Percentiles rank a stretch among this genome's conserved stretches.
Conservation (phyloP, 2,888 invertebrate species). For the Hermaeophaga mercurialis region DNA sequence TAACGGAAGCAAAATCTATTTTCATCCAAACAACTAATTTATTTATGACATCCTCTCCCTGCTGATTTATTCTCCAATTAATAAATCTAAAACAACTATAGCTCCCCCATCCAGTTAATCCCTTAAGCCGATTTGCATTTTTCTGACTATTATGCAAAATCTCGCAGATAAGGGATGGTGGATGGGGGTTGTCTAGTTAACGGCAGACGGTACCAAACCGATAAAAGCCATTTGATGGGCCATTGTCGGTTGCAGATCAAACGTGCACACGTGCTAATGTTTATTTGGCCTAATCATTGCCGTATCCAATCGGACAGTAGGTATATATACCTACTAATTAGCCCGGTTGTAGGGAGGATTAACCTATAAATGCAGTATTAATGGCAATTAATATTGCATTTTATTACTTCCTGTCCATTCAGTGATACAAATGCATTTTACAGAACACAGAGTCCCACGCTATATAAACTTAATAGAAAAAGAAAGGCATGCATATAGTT, state of each 20-base stretch:
- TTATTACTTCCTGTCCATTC: no score
- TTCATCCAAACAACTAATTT: constrained; percentile 21
- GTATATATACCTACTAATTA: no score
- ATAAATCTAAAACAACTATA: constrained; percentile 32
- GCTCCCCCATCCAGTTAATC: constrained; percentile 29
- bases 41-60: constrained; percentile 22
- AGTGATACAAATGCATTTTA: no score
- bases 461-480: no score
- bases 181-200: constrained; percentile 33
- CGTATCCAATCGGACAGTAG: constrained; percentile 29
- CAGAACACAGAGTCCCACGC: no score
- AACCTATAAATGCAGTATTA: no score
- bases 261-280: constrained; percentile 39
- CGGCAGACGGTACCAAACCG: constrained; percentile 27
- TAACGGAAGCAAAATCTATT: constrained; percentile 11
- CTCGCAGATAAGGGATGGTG: constrained; percentile 28
- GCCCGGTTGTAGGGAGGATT: no score
- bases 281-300: constrained; percentile 37
- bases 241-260: constrained; percentile 38
- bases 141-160: constrained; percentile 34
- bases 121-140: constrained; percentile 43
- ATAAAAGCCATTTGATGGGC: constrained; percentile 34
- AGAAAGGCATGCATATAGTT: no score
- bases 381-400: no score
- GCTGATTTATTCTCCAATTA: constrained; percentile 33